A percentile compares a stretch with the other conserved stretches of the same genome.
Conservation (phyloP, 2,113 vertebrate genomes). For the Psettodes erumei region DNA sequence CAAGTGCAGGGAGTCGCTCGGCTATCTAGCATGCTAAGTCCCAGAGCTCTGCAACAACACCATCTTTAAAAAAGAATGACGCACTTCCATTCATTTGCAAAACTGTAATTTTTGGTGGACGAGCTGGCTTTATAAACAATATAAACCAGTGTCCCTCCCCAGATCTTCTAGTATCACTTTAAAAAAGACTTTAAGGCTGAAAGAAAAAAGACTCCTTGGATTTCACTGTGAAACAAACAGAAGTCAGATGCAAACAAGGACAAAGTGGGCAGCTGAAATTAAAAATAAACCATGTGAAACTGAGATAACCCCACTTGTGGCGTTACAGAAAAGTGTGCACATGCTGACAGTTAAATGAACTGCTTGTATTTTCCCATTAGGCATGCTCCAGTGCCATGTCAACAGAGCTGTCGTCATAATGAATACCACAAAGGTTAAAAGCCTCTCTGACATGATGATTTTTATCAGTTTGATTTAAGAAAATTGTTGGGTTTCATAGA, state of each 20-base stretch:
- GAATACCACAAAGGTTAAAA: constrained; percentile 50
- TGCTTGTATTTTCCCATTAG: constrained; percentile 32
- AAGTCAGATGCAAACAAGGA: constrained; percentile 7
- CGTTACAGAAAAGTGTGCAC: neutral
- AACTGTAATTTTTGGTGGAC: constrained; percentile 43
- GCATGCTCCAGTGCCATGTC: constrained; percentile 10
- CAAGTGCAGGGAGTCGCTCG: constrained; percentile 74
- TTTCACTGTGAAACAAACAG: constrained; percentile 6
- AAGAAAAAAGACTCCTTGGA: neutral
- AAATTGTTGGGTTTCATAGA: constrained; percentile 69
- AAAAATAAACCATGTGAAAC: constrained; percentile 20
- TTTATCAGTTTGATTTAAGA: constrained; percentile 72
- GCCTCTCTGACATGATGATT: constrained; percentile 57
- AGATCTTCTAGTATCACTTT: constrained; percentile 22
- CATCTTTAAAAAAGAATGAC: constrained; percentile 66
- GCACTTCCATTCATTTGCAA: constrained; percentile 53
- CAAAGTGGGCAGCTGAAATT: neutral
- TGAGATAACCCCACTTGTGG: neutral
- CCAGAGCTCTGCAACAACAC: constrained; percentile 36
- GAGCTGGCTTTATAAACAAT: constrained; percentile 39
- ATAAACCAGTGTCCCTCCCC: constrained; percentile 5
- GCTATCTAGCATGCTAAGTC: constrained; percentile 58
- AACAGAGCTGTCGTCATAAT: constrained; percentile 29
- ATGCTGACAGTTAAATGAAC: constrained; percentile 23
- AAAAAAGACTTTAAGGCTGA: constrained; percentile 23